Percentiles rank a stretch among this genome's conserved stretches.
Evolutionary conservation across 2,888 invertebrate species (phyloP).

Genomic region (Nomada hirtipes): DNA sequence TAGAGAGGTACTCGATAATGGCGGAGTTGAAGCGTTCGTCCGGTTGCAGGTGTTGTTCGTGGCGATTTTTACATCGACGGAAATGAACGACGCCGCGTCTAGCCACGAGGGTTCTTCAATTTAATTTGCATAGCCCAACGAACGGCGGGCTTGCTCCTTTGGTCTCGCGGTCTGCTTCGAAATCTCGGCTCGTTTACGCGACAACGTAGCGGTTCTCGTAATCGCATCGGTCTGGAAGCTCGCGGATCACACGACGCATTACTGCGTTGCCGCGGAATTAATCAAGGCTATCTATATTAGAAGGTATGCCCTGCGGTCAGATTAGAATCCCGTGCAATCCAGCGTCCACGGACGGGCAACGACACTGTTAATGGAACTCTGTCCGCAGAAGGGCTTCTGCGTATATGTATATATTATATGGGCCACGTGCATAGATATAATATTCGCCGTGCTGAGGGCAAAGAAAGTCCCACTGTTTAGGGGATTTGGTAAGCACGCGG

Average conservation of each 20-base stretch:
- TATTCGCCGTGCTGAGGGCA: neutral
- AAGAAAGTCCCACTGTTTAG: neutral
- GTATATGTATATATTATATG: constrained; percentile 12
- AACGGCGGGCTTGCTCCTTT: constrained; percentile 20
- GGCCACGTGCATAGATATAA: neutral
- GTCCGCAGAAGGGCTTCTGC: constrained; percentile 43
- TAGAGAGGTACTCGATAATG: constrained; percentile 45
- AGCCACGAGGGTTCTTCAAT: constrained; percentile 55
- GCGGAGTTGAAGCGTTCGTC: constrained; percentile 25
- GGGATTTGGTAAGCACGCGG: constrained; percentile 13
- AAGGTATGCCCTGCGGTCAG: constrained; percentile 79
- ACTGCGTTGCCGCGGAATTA: constrained; percentile 77
- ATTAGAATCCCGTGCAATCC: constrained; percentile 78
- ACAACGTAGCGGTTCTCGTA: constrained; percentile 70
- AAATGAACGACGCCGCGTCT: constrained; percentile 46
- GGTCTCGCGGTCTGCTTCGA: neutral
- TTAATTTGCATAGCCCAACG: constrained; percentile 63
- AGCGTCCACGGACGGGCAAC: constrained; percentile 50
- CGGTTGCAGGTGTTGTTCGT: constrained; percentile 30
- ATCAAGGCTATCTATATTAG: constrained; percentile 81
- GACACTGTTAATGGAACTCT: constrained; percentile 67
- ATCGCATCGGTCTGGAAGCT: constrained; percentile 65
- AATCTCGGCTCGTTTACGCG: constrained; percentile 42
- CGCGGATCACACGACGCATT: constrained; percentile 69
- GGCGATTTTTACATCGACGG: constrained; percentile 51